Evolutionary conservation across 2,888 invertebrate genomes (phyloP).

Genomic region (Actias luna): DNA sequence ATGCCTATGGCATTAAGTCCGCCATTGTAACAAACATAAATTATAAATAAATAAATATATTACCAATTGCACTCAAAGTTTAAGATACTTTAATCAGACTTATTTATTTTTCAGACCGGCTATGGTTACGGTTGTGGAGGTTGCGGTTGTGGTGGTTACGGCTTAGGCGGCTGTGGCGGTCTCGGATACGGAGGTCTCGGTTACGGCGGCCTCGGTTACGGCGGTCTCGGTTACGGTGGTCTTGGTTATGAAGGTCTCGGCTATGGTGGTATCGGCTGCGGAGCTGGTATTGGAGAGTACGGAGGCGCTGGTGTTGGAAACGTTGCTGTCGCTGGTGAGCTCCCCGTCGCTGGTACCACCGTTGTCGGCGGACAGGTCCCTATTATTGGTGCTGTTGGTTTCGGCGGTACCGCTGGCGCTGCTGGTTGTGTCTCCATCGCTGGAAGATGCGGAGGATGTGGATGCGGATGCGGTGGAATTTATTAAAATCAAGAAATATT

Average conservation of each 20-base stretch:
- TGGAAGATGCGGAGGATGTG: not conserved
- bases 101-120: not conserved
- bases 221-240: conserved; percentile 19
- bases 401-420: conserved; percentile 39
- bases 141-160: conserved; percentile 22
- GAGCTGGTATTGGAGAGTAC: conserved; percentile 23
- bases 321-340: conserved; percentile 35
- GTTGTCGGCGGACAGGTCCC: conserved; percentile 34
- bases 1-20: no score
- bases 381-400: conserved; percentile 35
- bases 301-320: conserved; percentile 37
- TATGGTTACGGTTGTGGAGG: conserved; percentile 14
- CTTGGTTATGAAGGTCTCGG: conserved; percentile 18
- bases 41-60: no score
- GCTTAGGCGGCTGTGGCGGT: conserved; percentile 24
- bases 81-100: no score
- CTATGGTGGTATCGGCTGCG: conserved; percentile 18
- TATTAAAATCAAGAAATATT: not conserved
- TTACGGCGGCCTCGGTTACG: conserved; percentile 29
- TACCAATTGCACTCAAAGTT: no score
- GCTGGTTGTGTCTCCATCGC: conserved; percentile 38
- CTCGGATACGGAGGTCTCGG: conserved; percentile 13
- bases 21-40: no score
- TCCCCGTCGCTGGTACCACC: conserved; percentile 34
- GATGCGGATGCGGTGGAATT: not conserved